These are phyloP conservation scores for Erythrolamprus reginae DNA, from an alignment of 2,113 vertebrate species.

Conservation along the genomic window DNA sequence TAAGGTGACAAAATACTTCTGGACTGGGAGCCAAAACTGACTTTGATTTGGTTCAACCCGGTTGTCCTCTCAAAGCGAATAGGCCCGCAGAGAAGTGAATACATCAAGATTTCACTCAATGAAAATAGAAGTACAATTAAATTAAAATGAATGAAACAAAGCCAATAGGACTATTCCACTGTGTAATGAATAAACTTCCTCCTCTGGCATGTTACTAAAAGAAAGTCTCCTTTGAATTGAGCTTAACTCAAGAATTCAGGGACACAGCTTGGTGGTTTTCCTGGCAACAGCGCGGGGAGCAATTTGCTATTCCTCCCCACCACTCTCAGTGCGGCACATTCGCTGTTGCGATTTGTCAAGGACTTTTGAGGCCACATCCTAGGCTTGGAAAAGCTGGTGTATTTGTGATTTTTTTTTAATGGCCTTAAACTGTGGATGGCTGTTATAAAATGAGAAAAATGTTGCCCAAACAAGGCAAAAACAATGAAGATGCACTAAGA, in stretches of 20 bases:
- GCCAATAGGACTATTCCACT: background rate
- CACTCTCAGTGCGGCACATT: background rate
- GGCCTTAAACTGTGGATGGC: background rate
- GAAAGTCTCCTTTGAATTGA: background rate
- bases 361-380: background rate
- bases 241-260: background rate
- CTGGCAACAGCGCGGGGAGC: background rate
- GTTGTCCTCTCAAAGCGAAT: background rate
- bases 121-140: background rate
- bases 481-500: background rate
- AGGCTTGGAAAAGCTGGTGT: background rate
- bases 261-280: background rate
- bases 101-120: background rate
- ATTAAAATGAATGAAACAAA: background rate
- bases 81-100: background rate
- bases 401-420: background rate
- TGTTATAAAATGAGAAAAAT: background rate
- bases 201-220: background rate
- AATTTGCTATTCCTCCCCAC: background rate
- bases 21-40: background rate
- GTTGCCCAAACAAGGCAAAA: background rate
- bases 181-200: background rate
- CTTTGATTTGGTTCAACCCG: background rate
- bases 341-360: background rate
- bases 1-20: background rate